Conservation (phyloP, 2,888 invertebrate species). For the Pycnomerus fuliginosus region DNA sequence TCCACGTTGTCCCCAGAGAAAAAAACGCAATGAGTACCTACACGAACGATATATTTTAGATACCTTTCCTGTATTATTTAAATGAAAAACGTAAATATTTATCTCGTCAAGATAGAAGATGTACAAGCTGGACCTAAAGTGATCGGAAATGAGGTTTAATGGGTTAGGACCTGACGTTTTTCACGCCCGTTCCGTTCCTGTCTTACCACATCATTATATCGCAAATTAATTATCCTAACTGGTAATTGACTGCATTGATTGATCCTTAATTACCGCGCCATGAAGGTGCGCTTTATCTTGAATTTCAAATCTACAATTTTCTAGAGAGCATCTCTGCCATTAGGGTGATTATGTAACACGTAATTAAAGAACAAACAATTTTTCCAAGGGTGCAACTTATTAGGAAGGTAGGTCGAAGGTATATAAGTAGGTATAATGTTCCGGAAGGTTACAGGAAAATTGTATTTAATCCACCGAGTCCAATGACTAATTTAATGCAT, state of each 20-base stretch:
- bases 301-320: constrained; percentile 8
- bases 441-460: constrained; percentile 10
- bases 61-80: too few relatives aligned
- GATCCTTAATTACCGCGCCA: constrained; percentile 33
- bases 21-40: too few relatives aligned
- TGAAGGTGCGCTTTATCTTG: constrained; percentile 17
- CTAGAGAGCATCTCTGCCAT: constrained; percentile 5
- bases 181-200: constrained; percentile 26
- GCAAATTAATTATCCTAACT: constrained; percentile 41
- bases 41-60: too few relatives aligned
- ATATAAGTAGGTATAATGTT: too few relatives aligned
- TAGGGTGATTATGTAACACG: constrained; percentile 8
- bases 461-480: constrained; percentile 37
- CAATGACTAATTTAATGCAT: constrained; percentile 59
- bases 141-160: constrained; percentile 25
- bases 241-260: constrained; percentile 36
- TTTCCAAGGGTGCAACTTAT: constrained; percentile 7
- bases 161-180: constrained; percentile 21
- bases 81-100: too few relatives aligned
- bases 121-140: constrained; percentile 10
- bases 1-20: too few relatives aligned
- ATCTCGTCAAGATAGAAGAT: too few relatives aligned
- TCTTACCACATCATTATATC: constrained; percentile 27
- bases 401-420: too few relatives aligned
- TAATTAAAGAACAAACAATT: constrained; percentile 17